phyloP scores from a whole-genome alignment of 2,888 invertebrate genomes.

The Rapana venosa region DNA sequence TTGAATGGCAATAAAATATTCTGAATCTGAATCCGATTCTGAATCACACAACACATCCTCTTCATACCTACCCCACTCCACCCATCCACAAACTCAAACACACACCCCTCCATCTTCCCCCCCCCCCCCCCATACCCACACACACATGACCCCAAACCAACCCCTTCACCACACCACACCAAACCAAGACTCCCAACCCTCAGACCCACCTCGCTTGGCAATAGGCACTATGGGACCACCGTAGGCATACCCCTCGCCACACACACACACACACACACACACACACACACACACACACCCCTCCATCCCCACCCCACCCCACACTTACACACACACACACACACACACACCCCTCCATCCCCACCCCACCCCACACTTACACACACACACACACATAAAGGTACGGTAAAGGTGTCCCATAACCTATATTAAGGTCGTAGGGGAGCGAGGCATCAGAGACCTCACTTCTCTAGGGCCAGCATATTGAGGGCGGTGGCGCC shows the following conservation, averaged over 20 bases:
- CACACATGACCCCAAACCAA: neutral
- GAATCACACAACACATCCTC: too few relatives aligned
- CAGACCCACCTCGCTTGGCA: neutral
- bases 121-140: too few relatives aligned
- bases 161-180: neutral
- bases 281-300: neutral
- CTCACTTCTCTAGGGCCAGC: too few relatives aligned
- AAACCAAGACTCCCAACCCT: neutral
- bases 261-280: neutral
- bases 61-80: too few relatives aligned
- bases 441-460: too few relatives aligned
- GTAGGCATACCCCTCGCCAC: neutral
- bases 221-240: neutral
- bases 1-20: too few relatives aligned
- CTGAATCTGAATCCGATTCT: too few relatives aligned
- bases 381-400: too few relatives aligned
- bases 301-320: neutral
- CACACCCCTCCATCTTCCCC: too few relatives aligned
- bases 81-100: neutral
- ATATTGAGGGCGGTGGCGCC: too few relatives aligned
- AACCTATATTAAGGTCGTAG: too few relatives aligned
- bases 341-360: neutral
- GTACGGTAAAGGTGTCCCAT: too few relatives aligned
- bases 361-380: neutral
- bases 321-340: neutral